Base-by-base conservation (phyloP, 2,888 invertebrate species). In the Leptopilina myrica region DNA sequence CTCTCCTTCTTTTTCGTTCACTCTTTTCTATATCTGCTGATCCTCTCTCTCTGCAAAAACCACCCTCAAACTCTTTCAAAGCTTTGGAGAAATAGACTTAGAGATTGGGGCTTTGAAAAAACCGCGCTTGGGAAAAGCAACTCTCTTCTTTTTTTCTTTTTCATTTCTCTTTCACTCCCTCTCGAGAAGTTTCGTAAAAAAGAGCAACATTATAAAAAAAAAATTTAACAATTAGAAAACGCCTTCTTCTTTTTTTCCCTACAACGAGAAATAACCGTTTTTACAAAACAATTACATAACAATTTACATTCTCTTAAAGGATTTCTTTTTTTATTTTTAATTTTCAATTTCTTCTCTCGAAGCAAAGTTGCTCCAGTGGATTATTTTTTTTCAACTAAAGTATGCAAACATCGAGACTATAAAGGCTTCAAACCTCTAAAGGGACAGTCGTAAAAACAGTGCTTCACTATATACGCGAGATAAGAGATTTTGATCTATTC, bases 381-480 rank as follows among this genome's bases (percentile, higher is more conserved):
- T 33, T 33, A 33, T 33, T 33, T 33, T 33, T 43, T 43, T 73
- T 73, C 73, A 73, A 73, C 73, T 73, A 80, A 86, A 87, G 86
- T 86, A 86, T 88, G 88, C 85, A 87, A 86, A 86, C 85, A 82
- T 80, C 78, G 56, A 77, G 83, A 82, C 84, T 83, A 84, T 87
- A 87, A 87, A 87, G 87, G 83, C 81, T 43, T 84, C 83, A 84
- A 85, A 33, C 33, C 82, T 84, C 86, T 86, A 87, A 88, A 88
- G 86, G 84, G 88, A 87, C 86, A 84, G 87, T 87, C 87, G 85
- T 88, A 88, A 88, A 87, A 87, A 84, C 84, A 80, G 79, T 83
- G 86, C 86, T 87, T 86, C 85, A 83, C 86, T 43, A 43, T 33
- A 33, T 75, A 79, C 76, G 77, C 40, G 73, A 84, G 80, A 82